Evolutionary conservation across 2,888 invertebrate genomes (phyloP).

Genomic region (Erebia palarica): DNA sequence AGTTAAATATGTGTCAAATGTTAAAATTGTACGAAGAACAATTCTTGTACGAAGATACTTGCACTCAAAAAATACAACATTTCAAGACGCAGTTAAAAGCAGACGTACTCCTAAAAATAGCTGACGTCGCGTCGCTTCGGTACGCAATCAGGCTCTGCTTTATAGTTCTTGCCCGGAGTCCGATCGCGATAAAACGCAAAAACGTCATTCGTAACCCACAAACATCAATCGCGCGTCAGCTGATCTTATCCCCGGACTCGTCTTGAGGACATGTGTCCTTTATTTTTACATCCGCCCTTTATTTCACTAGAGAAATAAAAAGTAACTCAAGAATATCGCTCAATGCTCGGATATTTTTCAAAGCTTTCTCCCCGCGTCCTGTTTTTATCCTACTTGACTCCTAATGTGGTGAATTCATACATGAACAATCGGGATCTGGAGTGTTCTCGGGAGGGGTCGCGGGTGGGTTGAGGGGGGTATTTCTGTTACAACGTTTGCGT

Average conservation of each 20-base stretch:
- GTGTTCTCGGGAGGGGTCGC: slow-evolving; percentile 55
- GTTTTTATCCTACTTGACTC: slow-evolving; percentile 84
- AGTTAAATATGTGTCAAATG: too few relatives aligned
- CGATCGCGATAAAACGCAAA: slow-evolving; percentile 23
- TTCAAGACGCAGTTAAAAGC: neutral
- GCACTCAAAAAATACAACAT: neutral
- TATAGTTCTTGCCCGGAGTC: slow-evolving; percentile 3
- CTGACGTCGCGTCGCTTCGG: neutral
- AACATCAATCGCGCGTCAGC: slow-evolving; percentile 33
- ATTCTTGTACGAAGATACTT: neutral
- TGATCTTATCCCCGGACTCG: slow-evolving; percentile 36
- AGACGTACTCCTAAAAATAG: slow-evolving; percentile 10
- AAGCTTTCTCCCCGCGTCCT: slow-evolving; percentile 72
- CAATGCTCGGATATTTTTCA: slow-evolving; percentile 72
- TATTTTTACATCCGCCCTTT: slow-evolving; percentile 43
- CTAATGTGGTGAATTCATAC: slow-evolving; percentile 89
- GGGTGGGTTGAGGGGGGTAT: slow-evolving; percentile 40
- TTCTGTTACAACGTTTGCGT: slow-evolving; percentile 22
- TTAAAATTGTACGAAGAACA: neutral
- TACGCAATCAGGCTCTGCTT: slow-evolving; percentile 9
- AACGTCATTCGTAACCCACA: slow-evolving; percentile 24
- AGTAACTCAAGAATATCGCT: slow-evolving; percentile 66
- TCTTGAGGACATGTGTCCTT: slow-evolving; percentile 41
- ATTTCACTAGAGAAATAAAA: slow-evolving; percentile 49
- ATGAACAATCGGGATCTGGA: slow-evolving; percentile 82